Conservation (phyloP, 2,888 invertebrate species). For the Phoronis australis region DNA sequence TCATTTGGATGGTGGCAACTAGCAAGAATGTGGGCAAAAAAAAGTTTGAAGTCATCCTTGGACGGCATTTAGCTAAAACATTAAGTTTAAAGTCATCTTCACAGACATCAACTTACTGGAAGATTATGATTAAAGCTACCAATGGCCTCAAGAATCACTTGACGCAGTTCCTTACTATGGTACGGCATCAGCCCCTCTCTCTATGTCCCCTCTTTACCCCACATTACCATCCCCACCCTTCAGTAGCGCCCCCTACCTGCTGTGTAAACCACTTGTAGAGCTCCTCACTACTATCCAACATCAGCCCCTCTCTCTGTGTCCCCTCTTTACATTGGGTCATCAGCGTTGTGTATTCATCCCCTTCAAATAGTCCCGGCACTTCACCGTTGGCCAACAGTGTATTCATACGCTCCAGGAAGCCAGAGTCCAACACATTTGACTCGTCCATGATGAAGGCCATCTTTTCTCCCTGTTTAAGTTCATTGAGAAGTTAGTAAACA, state of each 20-base stretch:
- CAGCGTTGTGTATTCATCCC: conserved; percentile 96
- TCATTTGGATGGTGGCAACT: no score
- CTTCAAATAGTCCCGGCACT: conserved; percentile 61
- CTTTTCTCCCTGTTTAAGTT: conserved; percentile 90
- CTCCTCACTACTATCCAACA: conserved; percentile 98
- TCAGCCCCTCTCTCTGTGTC: conserved; percentile 92
- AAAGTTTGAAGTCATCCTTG: no score
- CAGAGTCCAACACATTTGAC: conserved; percentile 96
- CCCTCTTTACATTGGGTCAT: conserved; percentile 99
- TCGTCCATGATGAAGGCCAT: conserved; percentile 99
- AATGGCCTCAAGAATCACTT: no score
- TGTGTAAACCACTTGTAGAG: conserved; percentile 99
- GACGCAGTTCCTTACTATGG: conserved; percentile 95
- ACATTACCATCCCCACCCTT: no score
- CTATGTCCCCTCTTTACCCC: conserved; percentile 98
- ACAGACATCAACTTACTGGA: no score
- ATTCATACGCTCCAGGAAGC: conserved; percentile 98
- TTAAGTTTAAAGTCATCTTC: no score
- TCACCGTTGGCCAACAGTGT: conserved; percentile 98
- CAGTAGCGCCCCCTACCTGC: conserved; percentile 32
- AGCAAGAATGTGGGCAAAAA: no score
- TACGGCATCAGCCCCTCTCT: conserved; percentile 97
- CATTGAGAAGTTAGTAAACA: no score
- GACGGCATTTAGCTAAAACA: no score
- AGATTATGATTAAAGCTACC: no score